These are phyloP conservation scores for Tichodroma muraria DNA, from an alignment of 2,113 vertebrate species.

Conservation along the genomic window DNA sequence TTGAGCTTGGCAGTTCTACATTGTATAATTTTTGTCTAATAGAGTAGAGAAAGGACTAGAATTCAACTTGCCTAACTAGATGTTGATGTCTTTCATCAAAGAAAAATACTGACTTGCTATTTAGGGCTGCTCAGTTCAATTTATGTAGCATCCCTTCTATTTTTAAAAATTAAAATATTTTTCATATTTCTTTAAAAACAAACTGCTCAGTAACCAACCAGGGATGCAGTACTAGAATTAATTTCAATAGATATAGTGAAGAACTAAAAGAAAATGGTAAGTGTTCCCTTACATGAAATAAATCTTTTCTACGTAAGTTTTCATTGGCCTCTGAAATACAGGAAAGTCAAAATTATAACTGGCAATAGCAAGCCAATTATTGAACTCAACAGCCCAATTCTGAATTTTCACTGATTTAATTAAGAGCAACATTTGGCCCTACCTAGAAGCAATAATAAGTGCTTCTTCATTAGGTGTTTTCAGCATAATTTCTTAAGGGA, in stretches of 20 bases:
- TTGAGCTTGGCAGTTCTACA: background rate
- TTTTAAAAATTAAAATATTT: slow-evolving; percentile 32
- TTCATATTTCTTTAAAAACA: slow-evolving; percentile 3
- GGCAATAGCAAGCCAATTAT: slow-evolving; percentile 16
- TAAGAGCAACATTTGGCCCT: slow-evolving; percentile 43
- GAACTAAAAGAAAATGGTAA: background rate
- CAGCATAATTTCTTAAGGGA: slow-evolving; percentile 61
- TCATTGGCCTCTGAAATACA: slow-evolving; percentile 14
- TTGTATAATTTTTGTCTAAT: background rate
- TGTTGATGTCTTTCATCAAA: background rate
- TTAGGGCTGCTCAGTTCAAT: background rate
- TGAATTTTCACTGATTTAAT: slow-evolving; percentile 52
- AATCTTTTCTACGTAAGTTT: slow-evolving; percentile 19
- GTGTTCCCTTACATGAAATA: background rate
- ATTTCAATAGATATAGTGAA: background rate
- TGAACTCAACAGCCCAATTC: background rate
- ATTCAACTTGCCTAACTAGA: background rate
- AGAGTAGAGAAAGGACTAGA: background rate
- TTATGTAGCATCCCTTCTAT: background rate
- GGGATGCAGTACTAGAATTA: background rate
- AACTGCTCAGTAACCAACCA: background rate
- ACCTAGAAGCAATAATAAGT: slow-evolving; percentile 40
- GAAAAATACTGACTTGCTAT: background rate
- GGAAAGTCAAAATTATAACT: slow-evolving; percentile 32
- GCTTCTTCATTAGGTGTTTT: slow-evolving; percentile 62